Evolutionary conservation across 2,797 vertebrate genomes (phyloP), one percentile per base, ranked within the genome.

Genomic region (Enteromius thamalakanensis): DNA sequence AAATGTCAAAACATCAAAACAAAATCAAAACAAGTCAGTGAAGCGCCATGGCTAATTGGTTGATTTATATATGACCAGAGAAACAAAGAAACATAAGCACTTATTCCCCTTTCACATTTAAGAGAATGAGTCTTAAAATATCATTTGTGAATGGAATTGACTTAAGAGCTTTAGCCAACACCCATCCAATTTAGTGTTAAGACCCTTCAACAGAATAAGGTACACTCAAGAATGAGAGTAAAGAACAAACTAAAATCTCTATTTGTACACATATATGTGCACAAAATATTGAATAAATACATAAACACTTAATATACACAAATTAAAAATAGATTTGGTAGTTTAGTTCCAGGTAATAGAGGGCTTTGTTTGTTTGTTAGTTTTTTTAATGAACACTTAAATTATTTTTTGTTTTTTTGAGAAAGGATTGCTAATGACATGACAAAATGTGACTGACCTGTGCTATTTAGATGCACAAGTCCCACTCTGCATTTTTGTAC

Each of bases 111-210:
- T 51, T 51, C 3, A 19, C 23, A 17, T 53, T 53, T 11, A 26
- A 17, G 69, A 72, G 49, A 72, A 53, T 53, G 8, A 74, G 14
- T 75, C 29, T 51, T 51, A 49, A 32, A 32, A 51, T 74, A 26
- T 53, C 4, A 53, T n/a, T 55, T 75, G 47, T 51, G 29, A 75
- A 75, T 11, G 10, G 29, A 55, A 11, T n/a, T 53, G 7, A 53
- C 29, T 49, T 47, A 49, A 49, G 42, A 19, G 23, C 7, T 55
- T 55, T 37, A 51, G 51, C 45, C 45, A 74, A 53, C 47, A 53
- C 47, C 17, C 9, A 49, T 34, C 12, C 1, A 15, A 2, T 62
- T 51, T 12, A 32, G 49, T 34, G 32, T 75, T 75, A 64, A 64
- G 60, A 64, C 26, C 29, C 6, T 11, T 53, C 8, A 4, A 74